phyloP scores from a whole-genome alignment of 2,113 vertebrate genomes.

The Pterocles orientalis region DNA sequence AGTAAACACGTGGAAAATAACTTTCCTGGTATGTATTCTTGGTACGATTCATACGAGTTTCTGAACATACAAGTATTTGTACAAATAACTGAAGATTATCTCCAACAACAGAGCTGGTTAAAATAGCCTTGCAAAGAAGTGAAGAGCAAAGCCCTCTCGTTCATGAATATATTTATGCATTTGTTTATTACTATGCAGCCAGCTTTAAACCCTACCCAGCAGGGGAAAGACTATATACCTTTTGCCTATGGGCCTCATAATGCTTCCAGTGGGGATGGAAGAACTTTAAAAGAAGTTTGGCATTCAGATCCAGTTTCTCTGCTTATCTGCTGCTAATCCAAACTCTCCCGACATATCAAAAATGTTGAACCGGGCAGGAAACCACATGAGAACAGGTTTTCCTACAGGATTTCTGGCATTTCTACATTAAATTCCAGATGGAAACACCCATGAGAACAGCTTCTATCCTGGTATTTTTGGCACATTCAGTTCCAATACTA shows the following conservation, averaged over 20 bases:
- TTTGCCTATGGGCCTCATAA: conserved; percentile 40
- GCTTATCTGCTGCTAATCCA: conserved; percentile 69
- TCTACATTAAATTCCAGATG: conserved; percentile 71
- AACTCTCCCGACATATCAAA: conserved; percentile 71
- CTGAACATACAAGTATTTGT: neutral
- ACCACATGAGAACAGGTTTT: conserved; percentile 74
- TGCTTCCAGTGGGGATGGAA: conserved; percentile 57
- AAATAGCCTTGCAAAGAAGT: conserved; percentile 37
- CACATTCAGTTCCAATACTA: conserved; percentile 55
- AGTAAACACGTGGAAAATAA: neutral
- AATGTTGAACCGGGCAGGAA: conserved; percentile 63
- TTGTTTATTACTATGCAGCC: conserved; percentile 58
- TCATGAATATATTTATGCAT: conserved; percentile 45
- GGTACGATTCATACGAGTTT: neutral
- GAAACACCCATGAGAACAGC: conserved; percentile 74
- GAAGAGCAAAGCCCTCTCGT: conserved; percentile 37
- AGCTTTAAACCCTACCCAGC: conserved; percentile 44
- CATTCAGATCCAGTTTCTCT: conserved; percentile 55
- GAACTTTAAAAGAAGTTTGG: conserved; percentile 63
- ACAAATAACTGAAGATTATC: neutral
- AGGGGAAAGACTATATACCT: conserved; percentile 44
- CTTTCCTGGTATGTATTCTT: neutral
- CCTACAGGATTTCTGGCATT: conserved; percentile 72
- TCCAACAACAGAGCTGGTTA: conserved; percentile 1
- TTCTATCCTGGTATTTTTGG: conserved; percentile 71